Percentiles rank a stretch among this genome's conserved stretches.
Conservation (phyloP, 2,797 vertebrate species). For the Xerus rutilus region DNA sequence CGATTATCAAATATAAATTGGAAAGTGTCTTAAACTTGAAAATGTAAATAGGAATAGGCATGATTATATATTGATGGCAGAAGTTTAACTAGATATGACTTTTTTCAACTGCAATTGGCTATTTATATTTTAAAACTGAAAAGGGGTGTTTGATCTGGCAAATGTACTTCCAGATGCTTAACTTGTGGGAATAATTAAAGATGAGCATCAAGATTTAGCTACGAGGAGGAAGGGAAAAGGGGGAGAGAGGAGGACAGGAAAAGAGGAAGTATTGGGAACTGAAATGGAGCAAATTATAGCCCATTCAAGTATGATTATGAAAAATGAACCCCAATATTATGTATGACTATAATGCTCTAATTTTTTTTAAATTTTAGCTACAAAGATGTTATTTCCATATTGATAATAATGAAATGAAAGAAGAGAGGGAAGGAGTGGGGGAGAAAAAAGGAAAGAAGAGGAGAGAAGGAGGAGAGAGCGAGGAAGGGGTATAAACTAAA, state of each 20-base stretch:
- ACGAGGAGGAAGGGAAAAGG: neutral
- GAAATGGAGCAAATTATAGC: no score
- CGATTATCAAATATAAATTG: slow-evolving; percentile 3
- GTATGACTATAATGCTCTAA: no score
- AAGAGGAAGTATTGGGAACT: no score
- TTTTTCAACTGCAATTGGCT: neutral
- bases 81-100: neutral
- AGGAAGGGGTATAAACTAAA: neutral
- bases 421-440: no score
- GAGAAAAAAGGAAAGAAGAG: no score
- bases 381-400: neutral
- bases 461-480: neutral
- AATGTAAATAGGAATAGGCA: neutral
- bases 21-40: neutral
- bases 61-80: neutral
- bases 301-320: no score
- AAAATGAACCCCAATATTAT: no score
- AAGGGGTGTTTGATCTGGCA: slow-evolving; percentile 45
- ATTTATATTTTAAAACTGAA: slow-evolving; percentile 22
- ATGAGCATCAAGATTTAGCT: neutral
- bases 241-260: no score
- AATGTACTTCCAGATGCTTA: slow-evolving; percentile 35
- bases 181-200: slow-evolving; percentile 16
- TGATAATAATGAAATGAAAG: neutral
- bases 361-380: neutral